A percentile compares a stretch with the other conserved stretches of the same genome.
Conservation (phyloP, 2,113 vertebrate genomes). For the Andinoacara biseriatus region DNA sequence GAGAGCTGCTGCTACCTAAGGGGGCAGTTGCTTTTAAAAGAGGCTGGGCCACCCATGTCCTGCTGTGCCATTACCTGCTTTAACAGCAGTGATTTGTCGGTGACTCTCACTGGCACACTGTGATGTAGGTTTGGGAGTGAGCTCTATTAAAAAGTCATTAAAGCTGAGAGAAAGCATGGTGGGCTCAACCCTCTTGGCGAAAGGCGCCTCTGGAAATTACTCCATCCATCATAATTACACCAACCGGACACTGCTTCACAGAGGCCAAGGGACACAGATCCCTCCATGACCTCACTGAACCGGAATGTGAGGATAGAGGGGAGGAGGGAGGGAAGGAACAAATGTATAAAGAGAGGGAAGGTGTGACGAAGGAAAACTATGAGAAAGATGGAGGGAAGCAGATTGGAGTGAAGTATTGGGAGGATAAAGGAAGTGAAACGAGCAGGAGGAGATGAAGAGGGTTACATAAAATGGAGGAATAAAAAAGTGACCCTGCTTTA, state of each 20-base stretch:
- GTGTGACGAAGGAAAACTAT: constrained; percentile 12
- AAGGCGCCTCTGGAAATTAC: constrained; percentile 79
- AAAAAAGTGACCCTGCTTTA: constrained; percentile 10
- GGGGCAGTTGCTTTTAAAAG: constrained; percentile 39
- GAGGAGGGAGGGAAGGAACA: background rate
- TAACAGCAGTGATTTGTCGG: constrained; percentile 75
- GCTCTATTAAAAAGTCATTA: constrained; percentile 85
- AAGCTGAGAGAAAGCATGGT: constrained; percentile 75
- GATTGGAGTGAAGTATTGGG: constrained; percentile 1
- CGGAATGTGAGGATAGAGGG: background rate
- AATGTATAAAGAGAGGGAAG: background rate
- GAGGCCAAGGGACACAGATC: constrained; percentile 68
- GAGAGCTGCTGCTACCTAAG: constrained; percentile 37
- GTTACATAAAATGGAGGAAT: constrained; percentile 8
- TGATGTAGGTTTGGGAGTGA: constrained; percentile 71
- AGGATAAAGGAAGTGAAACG: constrained; percentile 1
- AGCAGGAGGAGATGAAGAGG: constrained; percentile 10
- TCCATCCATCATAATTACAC: constrained; percentile 85
- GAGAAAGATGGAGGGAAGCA: background rate
- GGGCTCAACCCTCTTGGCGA: constrained; percentile 72
- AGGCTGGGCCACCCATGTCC: constrained; percentile 59
- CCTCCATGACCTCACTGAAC: constrained; percentile 60
- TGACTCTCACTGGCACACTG: constrained; percentile 58
- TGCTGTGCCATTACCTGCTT: constrained; percentile 69
- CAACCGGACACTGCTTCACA: constrained; percentile 66